These are phyloP conservation scores for Saiga tatarica DNA, from an alignment of 2,113 vertebrate species.

Conservation along the genomic window DNA sequence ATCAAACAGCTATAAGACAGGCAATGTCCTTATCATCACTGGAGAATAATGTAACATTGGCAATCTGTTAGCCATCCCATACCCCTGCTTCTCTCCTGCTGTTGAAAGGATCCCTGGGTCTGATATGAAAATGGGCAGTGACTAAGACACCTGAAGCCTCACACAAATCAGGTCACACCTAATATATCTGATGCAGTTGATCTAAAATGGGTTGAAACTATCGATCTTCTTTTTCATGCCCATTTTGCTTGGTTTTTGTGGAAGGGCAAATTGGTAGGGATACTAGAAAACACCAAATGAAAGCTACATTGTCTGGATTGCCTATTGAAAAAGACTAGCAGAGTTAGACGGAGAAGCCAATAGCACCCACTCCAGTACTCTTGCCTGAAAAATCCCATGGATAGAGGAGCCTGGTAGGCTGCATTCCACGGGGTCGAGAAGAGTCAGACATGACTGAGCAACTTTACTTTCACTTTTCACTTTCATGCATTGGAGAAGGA, in stretches of 20 bases:
- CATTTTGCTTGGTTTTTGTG: neutral
- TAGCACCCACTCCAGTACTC: too few relatives aligned
- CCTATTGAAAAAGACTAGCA: neutral
- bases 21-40: neutral
- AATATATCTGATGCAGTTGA: neutral
- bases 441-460: accelerated
- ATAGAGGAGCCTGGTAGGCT: too few relatives aligned
- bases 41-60: neutral
- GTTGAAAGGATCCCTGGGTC: neutral
- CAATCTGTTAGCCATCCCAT: neutral
- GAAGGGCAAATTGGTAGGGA: neutral
- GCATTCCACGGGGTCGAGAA: too few relatives aligned
- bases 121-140: neutral
- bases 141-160: neutral
- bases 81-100: neutral
- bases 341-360: too few relatives aligned
- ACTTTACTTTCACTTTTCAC: too few relatives aligned
- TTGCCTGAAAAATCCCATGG: too few relatives aligned
- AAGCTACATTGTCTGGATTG: neutral
- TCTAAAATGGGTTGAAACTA: neutral
- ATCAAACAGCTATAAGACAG: neutral
- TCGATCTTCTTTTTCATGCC: neutral
- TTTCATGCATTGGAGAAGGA: too few relatives aligned
- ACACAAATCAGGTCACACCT: neutral
- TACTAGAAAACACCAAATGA: neutral